Base-by-base conservation (phyloP, 2,888 invertebrate species). In the Keiferia lycopersicella region DNA sequence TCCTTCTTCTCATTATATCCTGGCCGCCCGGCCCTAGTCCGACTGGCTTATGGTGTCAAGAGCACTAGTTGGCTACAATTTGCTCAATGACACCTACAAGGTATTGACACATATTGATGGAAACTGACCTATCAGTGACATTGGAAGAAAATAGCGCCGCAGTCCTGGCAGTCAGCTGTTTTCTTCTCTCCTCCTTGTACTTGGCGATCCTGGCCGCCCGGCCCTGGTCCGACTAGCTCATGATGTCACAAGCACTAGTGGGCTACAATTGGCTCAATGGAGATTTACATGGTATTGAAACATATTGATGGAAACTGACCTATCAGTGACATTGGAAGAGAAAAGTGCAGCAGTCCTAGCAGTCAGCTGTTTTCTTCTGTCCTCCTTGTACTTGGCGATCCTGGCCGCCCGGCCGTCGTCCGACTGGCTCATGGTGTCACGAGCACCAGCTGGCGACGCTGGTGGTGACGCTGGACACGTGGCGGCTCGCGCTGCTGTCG, bases 1-100 rank as follows among this genome's bases (percentile, higher is more conserved):
- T 93, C 67, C 94, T 92, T 64, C 96, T 95, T 95, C 76, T 95
- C 95, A 81, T 96, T 96, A 84, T 95, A 95, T 94, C 78, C 95
- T 91, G 82, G 94, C 94, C 79, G 93, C 91, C 70, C 93, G 86
- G 80, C 88, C 92, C 80, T 92, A 92, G 71, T 92, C 92, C 68
- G 87, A 79, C 73, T 83, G 83, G 69, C 79, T 91, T 91, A 91
- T 34, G 34, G 88, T 88, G 88, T 26, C 26, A 87, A 84, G 86
- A 78, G 57, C 82, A 76, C 83, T 83, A 82, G 69, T 74, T 80
- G 69, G 10, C 34, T 1, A 34, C 34, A 34, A 34, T 8, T 34
- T 1, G 34, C 10, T 34, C 34, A 10, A 10, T 34, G 34, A 34
- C 8, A 34, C 10, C 14, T 6, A 14, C n/a, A 41, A 3, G n/a